Base-by-base conservation (phyloP, 2,797 vertebrate genomes). In the Alcedo atthis region DNA sequence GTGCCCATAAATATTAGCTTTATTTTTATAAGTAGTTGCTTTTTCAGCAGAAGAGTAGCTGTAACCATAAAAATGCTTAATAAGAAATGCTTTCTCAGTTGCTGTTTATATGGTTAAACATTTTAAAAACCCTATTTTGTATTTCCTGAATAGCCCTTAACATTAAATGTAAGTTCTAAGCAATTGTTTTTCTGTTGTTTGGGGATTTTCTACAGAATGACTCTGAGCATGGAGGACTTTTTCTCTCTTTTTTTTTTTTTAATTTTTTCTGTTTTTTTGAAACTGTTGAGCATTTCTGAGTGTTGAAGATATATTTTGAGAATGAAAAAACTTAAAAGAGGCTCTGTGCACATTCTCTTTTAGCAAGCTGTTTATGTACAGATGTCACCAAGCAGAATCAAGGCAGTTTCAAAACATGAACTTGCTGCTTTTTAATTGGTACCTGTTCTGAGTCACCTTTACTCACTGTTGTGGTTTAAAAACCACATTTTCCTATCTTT, bases 91-190 rank as follows among this genome's bases (percentile, higher is more conserved):
- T 90, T 96, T 95, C 93, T 95, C 87, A 89, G 61, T 85, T 0
- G 12, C 93, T 69, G 55, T 91, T 89, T 96, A 85, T 91, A 33
- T 77, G 62, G 92, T 96, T 97, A 97, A 97, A 96, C 96, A 95
- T 96, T 97, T 59, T 59, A 75, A 87, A 92, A 84, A 15, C 4
- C 30, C 40, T 85, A 93, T 95, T 95, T 92, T 96, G 85, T 78
- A 85, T 91, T 96, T 96, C 87, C 84, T 88, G 89, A 97, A 94
- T 93, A 80, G 85, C 64, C 85, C 53, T 96, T 96, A 95, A 92
- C 95, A 85, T 96, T 97, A 97, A 97, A 91, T 93, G 90, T 95
- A 96, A 95, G 96, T 96, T 97, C 91, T 95, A 96, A 93, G 90
- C 92, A 95, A 89, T 94, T 91, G 91, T 93, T 96, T 89, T 93